Evolutionary conservation across 1,140 invertebrate species (phyloP).

Genomic region (Saccostrea cuccullata): DNA sequence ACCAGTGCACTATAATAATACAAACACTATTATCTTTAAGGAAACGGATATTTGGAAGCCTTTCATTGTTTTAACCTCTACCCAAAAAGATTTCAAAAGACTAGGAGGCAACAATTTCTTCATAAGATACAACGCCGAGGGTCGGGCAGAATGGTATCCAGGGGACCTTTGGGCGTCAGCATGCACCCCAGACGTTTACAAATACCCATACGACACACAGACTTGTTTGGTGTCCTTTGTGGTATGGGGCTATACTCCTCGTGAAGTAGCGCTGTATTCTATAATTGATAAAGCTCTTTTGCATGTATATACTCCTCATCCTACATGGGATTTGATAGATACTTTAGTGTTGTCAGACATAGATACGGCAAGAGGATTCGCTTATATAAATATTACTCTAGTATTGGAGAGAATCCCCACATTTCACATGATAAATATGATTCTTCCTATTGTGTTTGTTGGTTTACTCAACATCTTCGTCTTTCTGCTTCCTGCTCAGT

Average conservation of each 20-base stretch:
- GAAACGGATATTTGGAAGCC: constrained; percentile 43
- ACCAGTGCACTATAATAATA: constrained; percentile 13
- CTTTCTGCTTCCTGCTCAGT: constrained; percentile 45
- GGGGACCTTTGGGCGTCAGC: neutral
- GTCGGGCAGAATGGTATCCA: neutral
- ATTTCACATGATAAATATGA: constrained; percentile 45
- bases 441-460: constrained; percentile 43
- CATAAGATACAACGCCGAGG: neutral
- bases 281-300: neutral
- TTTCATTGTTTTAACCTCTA: neutral
- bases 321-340: constrained; percentile 34
- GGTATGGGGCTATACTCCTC: constrained; percentile 8
- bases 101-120: neutral
- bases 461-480: constrained; percentile 43
- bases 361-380: neutral
- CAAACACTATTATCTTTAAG: neutral
- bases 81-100: neutral
- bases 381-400: neutral
- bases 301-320: constrained; percentile 4
- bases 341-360: neutral
- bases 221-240: neutral
- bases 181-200: constrained; percentile 32
- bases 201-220: constrained; percentile 44
- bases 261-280: neutral
- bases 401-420: constrained; percentile 28